Base-by-base conservation (phyloP, 2,888 invertebrate species). In the Prosapia bicincta region DNA sequence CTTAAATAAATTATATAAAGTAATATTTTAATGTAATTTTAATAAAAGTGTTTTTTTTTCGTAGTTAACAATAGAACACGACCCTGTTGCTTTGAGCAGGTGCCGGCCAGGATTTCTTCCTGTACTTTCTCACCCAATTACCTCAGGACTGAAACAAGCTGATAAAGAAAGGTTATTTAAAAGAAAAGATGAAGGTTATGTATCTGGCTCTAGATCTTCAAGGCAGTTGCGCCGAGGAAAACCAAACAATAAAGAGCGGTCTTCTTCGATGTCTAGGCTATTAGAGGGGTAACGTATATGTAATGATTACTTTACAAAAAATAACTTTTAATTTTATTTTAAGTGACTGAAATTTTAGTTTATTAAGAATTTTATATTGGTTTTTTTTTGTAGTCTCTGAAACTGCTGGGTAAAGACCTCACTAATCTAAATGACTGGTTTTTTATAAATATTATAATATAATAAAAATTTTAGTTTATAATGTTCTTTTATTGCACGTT, bases 51-150 rank as follows among this genome's bases (percentile, higher is more conserved):
- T 67, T 75, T 76, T 66, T 76, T 71, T 69, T 20, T 23, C 83
- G 66, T 86, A 94, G 90, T 85, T 97, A 78, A 96, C 96, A 2
- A 93, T 97, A 82, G 97, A 97, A 85, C 94, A 96, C 83, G 95
- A 94, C 84, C 95, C 96, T 10, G 92, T 93, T 80, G 89, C 92
- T 54, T 86, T 91, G 69, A 88, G 88, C 79, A 87, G 89, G 77
- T 80, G 82, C 66, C 87, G 88, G 76, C 84, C 85, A 23, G 83
- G 84, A 70, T 85, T 85, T 80, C 83, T 85, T n/a, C 86, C 86
- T 76, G 82, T 84, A 66, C 83, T 85, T 23, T 83, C 85, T 9
- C 72, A 66, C 38, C 76, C 77, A 6, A 71, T 72, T n/a, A 26
- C 73, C 65, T 26, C 72, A 26, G 26, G 72, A 70, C 26, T 65